A percentile compares a stretch with the other conserved stretches of the same genome.
phyloP scores from a whole-genome alignment of 2,113 vertebrate species.

The Microcebus jonahi region DNA sequence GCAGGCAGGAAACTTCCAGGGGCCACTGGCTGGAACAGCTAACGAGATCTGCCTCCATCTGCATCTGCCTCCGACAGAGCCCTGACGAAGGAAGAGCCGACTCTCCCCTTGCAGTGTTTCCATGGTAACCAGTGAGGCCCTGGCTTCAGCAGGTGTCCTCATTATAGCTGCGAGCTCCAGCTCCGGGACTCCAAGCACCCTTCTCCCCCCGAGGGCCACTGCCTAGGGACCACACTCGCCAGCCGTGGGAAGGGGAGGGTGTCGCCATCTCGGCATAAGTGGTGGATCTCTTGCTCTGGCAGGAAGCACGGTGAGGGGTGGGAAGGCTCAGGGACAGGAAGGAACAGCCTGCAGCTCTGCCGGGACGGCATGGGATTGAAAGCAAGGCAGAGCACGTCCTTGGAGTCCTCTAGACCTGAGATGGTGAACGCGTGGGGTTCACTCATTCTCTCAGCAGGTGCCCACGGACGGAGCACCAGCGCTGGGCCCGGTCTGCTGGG shows the following conservation, averaged over 20 bases:
- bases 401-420: not conserved
- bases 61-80: not conserved
- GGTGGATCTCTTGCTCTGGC: not conserved
- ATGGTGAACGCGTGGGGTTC: not conserved
- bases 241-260: rapidly evolving
- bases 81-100: not conserved
- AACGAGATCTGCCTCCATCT: not conserved
- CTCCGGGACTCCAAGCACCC: not conserved
- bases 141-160: not conserved
- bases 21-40: not conserved
- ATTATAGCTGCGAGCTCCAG: not conserved
- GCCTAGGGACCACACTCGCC: not conserved
- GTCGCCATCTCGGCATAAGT: rapidly evolving
- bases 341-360: not conserved
- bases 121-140: slow-evolving; percentile 8
- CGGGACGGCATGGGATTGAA: not conserved
- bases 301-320: not conserved
- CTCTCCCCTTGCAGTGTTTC: not conserved
- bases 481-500: not conserved
- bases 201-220: not conserved
- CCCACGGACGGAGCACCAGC: rapidly evolving
- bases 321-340: not conserved
- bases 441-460: not conserved
- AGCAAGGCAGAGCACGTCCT: too few species aligned
- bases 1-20: not conserved